phyloP scores from a whole-genome alignment of 2,797 vertebrate genomes.

The Bradypodion ventrale region DNA sequence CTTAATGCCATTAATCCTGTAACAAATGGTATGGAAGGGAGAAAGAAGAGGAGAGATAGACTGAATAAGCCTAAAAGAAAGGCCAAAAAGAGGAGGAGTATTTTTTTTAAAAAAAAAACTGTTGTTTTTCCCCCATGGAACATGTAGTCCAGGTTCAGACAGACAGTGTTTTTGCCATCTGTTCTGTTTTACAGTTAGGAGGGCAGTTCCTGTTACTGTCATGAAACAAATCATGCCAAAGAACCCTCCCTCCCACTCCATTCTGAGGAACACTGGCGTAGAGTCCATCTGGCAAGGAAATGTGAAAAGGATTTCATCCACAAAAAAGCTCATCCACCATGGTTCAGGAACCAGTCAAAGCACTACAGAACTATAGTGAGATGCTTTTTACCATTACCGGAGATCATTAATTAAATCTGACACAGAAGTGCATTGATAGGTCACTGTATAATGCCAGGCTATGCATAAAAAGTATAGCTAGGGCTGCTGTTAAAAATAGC shows the following conservation, averaged over 20 bases:
- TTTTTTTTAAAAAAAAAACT: background rate
- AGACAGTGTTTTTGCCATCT: slow-evolving; percentile 47
- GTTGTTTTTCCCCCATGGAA: slow-evolving; percentile 40
- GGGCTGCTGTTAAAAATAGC: background rate
- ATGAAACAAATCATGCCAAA: slow-evolving; percentile 41
- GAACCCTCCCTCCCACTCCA: slow-evolving; percentile 22
- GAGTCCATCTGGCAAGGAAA: slow-evolving; percentile 49
- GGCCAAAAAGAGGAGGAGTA: slow-evolving; percentile 1
- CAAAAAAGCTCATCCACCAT: background rate
- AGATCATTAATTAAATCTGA: background rate
- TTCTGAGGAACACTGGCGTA: slow-evolving; percentile 25
- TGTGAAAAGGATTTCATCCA: background rate
- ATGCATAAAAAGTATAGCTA: background rate
- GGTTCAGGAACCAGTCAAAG: slow-evolving; percentile 12
- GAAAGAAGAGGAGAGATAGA: slow-evolving; percentile 19
- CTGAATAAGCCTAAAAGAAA: slow-evolving; percentile 39
- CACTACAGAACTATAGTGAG: background rate
- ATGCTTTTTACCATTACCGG: background rate
- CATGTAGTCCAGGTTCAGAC: slow-evolving; percentile 18
- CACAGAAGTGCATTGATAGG: background rate
- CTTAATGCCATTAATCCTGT: slow-evolving; percentile 55
- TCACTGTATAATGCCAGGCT: background rate
- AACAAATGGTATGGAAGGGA: slow-evolving; percentile 17
- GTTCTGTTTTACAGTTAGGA: slow-evolving; percentile 33
- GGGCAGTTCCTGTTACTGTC: slow-evolving; percentile 49